Evolutionary conservation across 2,888 invertebrate genomes (phyloP).

Genomic region (Drosophila siamana): DNA sequence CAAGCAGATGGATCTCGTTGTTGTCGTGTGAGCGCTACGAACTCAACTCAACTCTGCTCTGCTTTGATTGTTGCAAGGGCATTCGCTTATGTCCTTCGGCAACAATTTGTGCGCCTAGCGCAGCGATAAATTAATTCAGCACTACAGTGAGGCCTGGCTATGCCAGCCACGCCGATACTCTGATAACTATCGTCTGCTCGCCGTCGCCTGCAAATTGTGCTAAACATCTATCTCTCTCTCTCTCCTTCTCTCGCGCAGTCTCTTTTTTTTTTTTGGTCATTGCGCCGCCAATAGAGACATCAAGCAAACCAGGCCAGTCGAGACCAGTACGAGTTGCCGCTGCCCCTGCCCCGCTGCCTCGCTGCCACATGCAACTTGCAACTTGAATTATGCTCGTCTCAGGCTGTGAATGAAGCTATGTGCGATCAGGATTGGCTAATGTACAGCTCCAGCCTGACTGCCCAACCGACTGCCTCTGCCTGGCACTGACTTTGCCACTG

Average conservation of each 20-base stretch:
- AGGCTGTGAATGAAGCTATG: constrained; percentile 76
- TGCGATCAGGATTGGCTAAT: constrained; percentile 79
- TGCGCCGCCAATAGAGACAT: constrained; percentile 77
- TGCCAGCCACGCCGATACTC: constrained; percentile 21
- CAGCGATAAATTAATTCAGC: constrained; percentile 81
- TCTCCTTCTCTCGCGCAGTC: background rate
- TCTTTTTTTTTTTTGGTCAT: constrained; percentile 44
- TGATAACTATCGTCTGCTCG: constrained; percentile 60
- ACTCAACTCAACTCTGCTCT: background rate
- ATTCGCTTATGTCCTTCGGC: constrained; percentile 76
- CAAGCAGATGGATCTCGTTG: constrained; percentile 33
- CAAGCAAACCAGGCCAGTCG: constrained; percentile 63
- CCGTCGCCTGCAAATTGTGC: constrained; percentile 54
- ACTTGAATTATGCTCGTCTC: constrained; percentile 74
- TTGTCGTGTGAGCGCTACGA: constrained; percentile 1
- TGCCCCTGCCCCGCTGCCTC: constrained; percentile 8
- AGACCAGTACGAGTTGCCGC: constrained; percentile 11
- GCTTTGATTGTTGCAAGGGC: constrained; percentile 40
- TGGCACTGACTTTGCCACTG: constrained; percentile 72
- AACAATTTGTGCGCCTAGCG: constrained; percentile 84
- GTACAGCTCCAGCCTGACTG: constrained; percentile 36
- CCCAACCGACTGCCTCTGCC: constrained; percentile 13
- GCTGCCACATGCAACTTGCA: constrained; percentile 28
- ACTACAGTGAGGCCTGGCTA: constrained; percentile 14
- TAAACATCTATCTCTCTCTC: constrained; percentile 49